Percentiles rank a stretch among this genome's conserved stretches.
phyloP scores from a whole-genome alignment of 2,888 invertebrate genomes.

The Neoascia interrupta region DNA sequence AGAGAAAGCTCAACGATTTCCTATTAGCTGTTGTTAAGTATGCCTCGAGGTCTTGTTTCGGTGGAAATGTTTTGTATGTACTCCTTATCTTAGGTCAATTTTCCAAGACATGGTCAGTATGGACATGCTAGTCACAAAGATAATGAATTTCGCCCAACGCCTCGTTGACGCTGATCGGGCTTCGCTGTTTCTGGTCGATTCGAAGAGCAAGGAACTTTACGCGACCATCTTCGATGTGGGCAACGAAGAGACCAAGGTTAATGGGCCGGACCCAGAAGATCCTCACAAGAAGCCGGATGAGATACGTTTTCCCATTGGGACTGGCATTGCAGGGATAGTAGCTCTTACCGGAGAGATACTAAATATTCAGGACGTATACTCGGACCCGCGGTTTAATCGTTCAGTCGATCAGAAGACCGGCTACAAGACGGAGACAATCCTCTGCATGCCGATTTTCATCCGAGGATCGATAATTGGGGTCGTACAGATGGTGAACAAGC shows the following conservation, averaged over 20 bases:
- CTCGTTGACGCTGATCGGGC: constrained; percentile 91
- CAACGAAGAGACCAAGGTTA: constrained; percentile 73
- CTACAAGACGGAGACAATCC: constrained; percentile 86
- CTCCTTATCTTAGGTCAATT: constrained; percentile 83
- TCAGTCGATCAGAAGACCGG: constrained; percentile 85
- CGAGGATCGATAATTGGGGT: constrained; percentile 89
- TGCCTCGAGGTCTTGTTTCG: constrained; percentile 73
- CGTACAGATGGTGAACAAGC: constrained; percentile 91
- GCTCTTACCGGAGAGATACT: constrained; percentile 89
- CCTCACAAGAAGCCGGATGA: constrained; percentile 80
- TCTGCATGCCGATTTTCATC: constrained; percentile 93
- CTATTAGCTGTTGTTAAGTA: constrained; percentile 90
- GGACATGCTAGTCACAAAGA: constrained; percentile 89
- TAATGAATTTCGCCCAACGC: constrained; percentile 90
- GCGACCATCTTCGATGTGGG: constrained; percentile 90
- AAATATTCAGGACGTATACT: constrained; percentile 91
- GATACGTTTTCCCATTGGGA: constrained; percentile 86
- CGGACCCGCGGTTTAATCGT: constrained; percentile 88
- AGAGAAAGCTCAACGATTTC: constrained; percentile 87
- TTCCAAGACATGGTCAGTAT: constrained; percentile 94
- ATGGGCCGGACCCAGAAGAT: constrained; percentile 71
- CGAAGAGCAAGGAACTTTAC: constrained; percentile 86
- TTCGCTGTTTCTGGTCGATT: constrained; percentile 90
- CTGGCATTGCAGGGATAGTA: constrained; percentile 91
- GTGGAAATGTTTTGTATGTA: not conserved